These are phyloP conservation scores for Plebejus anna DNA, from an alignment of 2,888 invertebrate genomes.

Conservation along the genomic window DNA sequence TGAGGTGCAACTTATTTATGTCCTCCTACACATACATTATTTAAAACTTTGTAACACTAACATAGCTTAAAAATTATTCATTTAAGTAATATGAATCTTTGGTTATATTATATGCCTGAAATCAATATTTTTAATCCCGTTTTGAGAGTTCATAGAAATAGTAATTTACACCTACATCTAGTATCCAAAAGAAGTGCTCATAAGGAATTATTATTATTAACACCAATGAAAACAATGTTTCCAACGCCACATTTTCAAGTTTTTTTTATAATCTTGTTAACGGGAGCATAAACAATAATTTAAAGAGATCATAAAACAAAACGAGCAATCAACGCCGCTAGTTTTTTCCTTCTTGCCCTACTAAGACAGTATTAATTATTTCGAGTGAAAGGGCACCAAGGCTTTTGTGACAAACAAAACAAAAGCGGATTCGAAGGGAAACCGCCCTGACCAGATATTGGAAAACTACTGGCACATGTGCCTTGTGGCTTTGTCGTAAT, in stretches of 20 bases:
- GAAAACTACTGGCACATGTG: constrained; percentile 10
- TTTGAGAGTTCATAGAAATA: too few relatives aligned
- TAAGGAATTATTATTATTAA: too few relatives aligned
- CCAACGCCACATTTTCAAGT: not conserved
- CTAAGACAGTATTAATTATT: constrained; percentile 17
- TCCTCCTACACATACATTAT: too few relatives aligned
- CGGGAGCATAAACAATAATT: not conserved
- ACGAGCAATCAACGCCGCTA: not conserved
- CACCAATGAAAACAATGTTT: not conserved
- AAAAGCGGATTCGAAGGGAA: constrained; percentile 24
- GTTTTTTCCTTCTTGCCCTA: constrained; percentile 21
- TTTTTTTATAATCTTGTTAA: not conserved
- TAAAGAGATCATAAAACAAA: not conserved
- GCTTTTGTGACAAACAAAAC: constrained; percentile 24
- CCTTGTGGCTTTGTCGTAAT: not conserved
- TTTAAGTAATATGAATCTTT: too few relatives aligned
- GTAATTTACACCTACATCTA: too few relatives aligned
- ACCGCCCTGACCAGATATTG: constrained; percentile 11
- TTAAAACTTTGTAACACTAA: too few relatives aligned
- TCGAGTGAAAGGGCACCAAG: constrained; percentile 25
- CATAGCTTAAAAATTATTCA: too few relatives aligned
- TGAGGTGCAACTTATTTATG: too few relatives aligned
- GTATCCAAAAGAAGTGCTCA: too few relatives aligned
- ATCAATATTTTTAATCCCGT: too few relatives aligned
- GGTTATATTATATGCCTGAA: too few relatives aligned